A percentile compares a stretch with the other conserved stretches of the same genome.
phyloP scores from a whole-genome alignment of 2,797 vertebrate genomes.

The Enteromius anoplus region DNA sequence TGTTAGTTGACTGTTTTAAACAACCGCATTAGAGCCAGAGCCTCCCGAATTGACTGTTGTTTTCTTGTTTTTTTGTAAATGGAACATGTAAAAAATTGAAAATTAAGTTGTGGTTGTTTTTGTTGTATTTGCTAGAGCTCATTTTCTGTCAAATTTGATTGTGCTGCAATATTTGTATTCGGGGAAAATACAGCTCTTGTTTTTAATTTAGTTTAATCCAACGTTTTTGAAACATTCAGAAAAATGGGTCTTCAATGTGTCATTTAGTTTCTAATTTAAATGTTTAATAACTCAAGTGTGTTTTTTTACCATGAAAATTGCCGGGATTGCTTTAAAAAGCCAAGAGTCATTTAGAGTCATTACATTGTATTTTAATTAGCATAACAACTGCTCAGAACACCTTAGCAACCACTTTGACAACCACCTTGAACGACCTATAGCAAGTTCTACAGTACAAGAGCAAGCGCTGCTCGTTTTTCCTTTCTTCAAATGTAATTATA shows the following conservation, averaged over 20 bases:
- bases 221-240: neutral
- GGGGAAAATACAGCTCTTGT: too few relatives aligned
- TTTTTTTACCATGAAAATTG: neutral
- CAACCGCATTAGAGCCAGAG: neutral
- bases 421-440: neutral
- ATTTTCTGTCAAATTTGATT: neutral
- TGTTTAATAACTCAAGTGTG: neutral
- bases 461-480: neutral
- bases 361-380: neutral
- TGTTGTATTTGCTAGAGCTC: neutral
- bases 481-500: neutral
- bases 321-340: neutral
- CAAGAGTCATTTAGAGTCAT: neutral
- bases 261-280: neutral
- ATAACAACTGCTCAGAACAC: neutral
- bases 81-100: neutral
- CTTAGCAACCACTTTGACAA: neutral
- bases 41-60: too few relatives aligned
- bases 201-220: neutral
- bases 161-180: neutral
- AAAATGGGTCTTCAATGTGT: neutral
- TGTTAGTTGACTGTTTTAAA: conserved; percentile 43
- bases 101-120: neutral
- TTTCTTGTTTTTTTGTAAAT: neutral
- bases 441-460: neutral